A percentile compares a stretch with the other conserved stretches of the same genome.
Evolutionary conservation across 2,797 vertebrate genomes (phyloP).

Genomic region (Argya squamiceps): DNA sequence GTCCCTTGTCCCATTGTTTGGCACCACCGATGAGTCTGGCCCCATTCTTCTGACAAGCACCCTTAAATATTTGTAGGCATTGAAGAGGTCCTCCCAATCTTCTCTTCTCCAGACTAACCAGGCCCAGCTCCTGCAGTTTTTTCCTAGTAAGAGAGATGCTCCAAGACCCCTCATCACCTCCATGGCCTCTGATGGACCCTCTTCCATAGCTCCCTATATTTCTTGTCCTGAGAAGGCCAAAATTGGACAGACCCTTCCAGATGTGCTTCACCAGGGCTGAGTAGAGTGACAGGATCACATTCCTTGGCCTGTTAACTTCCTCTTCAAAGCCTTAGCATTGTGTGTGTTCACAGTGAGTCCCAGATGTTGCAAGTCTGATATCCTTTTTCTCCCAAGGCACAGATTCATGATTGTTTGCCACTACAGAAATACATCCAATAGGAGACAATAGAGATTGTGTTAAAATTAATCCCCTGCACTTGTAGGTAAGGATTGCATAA

Average conservation of each 20-base stretch:
- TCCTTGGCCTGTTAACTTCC: background rate
- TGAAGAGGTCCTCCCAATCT: background rate
- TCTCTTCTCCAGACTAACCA: background rate
- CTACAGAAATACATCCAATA: background rate
- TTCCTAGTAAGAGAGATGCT: background rate
- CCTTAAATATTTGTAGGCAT: background rate
- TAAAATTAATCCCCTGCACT: background rate
- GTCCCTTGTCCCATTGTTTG: background rate
- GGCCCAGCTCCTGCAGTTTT: background rate
- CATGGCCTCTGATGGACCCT: background rate
- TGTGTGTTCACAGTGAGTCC: background rate
- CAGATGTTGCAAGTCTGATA: background rate
- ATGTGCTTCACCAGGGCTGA: background rate
- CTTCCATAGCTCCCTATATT: background rate
- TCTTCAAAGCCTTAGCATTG: background rate
- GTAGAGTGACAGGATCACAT: background rate
- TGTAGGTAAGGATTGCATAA: background rate
- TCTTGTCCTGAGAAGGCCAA: background rate
- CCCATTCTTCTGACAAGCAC: too few relatives aligned
- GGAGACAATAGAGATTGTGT: background rate
- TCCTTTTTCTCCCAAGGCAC: background rate
- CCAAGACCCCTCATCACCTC: background rate
- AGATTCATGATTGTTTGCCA: background rate
- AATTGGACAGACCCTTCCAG: background rate
- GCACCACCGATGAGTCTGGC: background rate